Evolutionary conservation across 2,888 invertebrate genomes (phyloP).

Genomic region (Sceliomorpha sp.): DNA sequence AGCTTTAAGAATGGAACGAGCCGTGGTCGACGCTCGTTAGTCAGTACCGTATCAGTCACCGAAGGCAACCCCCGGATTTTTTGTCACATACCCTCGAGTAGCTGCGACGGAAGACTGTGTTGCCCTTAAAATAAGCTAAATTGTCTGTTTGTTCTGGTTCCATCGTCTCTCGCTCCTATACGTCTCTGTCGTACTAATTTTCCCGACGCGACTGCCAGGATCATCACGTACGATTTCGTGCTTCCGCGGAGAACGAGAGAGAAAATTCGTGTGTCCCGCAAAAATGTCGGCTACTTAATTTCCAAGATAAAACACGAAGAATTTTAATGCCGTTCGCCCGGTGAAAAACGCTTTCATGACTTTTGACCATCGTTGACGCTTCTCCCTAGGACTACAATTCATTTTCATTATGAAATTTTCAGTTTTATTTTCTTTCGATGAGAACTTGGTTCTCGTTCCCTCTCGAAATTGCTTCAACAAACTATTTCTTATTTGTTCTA

Average conservation of each 20-base stretch:
- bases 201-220: conserved; percentile 32
- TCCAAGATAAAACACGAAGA: conserved; percentile 12
- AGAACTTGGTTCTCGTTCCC: too few relatives aligned
- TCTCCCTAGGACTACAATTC: too few relatives aligned
- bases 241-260: conserved; percentile 46
- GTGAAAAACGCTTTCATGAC: too few relatives aligned
- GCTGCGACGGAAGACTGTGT: conserved; percentile 50
- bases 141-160: conserved; percentile 73
- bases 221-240: conserved; percentile 55
- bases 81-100: conserved; percentile 55
- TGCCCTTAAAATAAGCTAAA: conserved; percentile 72
- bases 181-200: conserved; percentile 51
- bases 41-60: conserved; percentile 76
- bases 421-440: too few relatives aligned
- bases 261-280: too few relatives aligned
- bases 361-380: too few relatives aligned
- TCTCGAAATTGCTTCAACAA: too few relatives aligned
- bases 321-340: not conserved
- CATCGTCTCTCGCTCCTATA: conserved; percentile 48
- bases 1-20: conserved; percentile 69
- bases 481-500: too few relatives aligned
- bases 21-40: conserved; percentile 73
- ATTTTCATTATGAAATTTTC: too few relatives aligned
- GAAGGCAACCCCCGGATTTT: conserved; percentile 71
- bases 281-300: conserved; percentile 50